Percentiles rank a stretch among this genome's conserved stretches.
phyloP scores from a whole-genome alignment of 2,113 vertebrate genomes.

The Eclectus roratus region DNA sequence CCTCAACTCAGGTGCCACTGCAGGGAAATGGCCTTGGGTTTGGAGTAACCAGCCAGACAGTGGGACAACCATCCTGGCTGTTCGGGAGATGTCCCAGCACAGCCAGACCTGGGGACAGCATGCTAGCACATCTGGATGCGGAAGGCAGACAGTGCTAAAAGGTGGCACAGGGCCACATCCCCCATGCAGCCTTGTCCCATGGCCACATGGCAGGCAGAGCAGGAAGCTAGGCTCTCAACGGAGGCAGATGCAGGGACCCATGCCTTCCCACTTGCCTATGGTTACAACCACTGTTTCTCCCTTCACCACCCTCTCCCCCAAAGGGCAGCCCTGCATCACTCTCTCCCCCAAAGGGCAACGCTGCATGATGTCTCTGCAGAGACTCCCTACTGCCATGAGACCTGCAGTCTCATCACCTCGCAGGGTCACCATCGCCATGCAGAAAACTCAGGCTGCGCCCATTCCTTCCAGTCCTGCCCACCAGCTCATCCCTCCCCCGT shows the following conservation, averaged over 20 bases:
- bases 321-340: not conserved
- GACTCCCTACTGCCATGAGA: not conserved
- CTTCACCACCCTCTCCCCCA: not conserved
- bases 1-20: not conserved
- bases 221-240: not conserved
- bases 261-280: accelerated
- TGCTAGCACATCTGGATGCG: not conserved
- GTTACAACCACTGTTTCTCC: not conserved
- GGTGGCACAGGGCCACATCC: not conserved
- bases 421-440: accelerated
- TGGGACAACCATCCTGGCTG: not conserved
- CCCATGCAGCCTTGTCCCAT: not conserved
- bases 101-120: accelerated
- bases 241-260: not conserved
- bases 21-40: not conserved
- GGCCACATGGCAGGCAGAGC: accelerated
- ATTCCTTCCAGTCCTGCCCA: not conserved
- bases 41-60: not conserved
- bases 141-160: not conserved
- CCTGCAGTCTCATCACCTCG: not conserved
- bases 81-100: not conserved
- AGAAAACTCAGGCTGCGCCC: not conserved
- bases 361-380: not conserved
- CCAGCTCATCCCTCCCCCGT: not conserved
- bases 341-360: not conserved